Evolutionary conservation across 2,888 invertebrate genomes (phyloP), one percentile per base, ranked within the genome.

Genomic region (Ctena decussata): DNA sequence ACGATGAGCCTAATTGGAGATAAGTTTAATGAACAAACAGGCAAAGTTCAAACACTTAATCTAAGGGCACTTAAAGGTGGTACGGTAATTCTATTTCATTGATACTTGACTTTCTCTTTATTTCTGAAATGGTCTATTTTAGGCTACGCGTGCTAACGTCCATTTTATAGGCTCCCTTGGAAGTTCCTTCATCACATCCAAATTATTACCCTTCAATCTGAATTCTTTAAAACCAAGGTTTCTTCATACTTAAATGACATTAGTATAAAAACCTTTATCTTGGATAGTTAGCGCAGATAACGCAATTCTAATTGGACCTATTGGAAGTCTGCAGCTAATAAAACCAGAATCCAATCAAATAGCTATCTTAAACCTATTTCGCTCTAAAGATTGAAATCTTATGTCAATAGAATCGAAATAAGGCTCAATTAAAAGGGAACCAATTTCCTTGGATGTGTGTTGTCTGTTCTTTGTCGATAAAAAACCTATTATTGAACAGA

Each of bases 381-480:
- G 65, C 65, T 65, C 65, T 8, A 65, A 65, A 65, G 65, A 65
- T 65, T 65, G 65, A 65, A 65, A 65, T 65, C 65, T 65, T 18
- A 65, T 65, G 65, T 65, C 65, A 65, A 65, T 65, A 65, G 65
- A 35, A 65, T 65, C 65, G 18, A 35, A 65, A 65, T 65, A 65
- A 65, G 65, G 65, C 65, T 46, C 73, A 80, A 80, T 84, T 80
- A 80, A 65, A 70, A 69, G 32, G 57, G 65, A 69, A 53, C 76
- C 80, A 80, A 84, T 84, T 84, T 77, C 72, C 65, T 84, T 65
- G n/a, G 79, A 79, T 32, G 41, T 77, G 71, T 76, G 41, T 72
- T 80, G 84, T 80, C 80, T 80, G 72, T 80, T 75, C 71, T 65
- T 65, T 73, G 41, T 65, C 65, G 76, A 84, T 84, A 69, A 84